A percentile compares a stretch with the other conserved stretches of the same genome.
Conservation (phyloP, 2,888 invertebrate species). For the Vandiemenella viatica region DNA sequence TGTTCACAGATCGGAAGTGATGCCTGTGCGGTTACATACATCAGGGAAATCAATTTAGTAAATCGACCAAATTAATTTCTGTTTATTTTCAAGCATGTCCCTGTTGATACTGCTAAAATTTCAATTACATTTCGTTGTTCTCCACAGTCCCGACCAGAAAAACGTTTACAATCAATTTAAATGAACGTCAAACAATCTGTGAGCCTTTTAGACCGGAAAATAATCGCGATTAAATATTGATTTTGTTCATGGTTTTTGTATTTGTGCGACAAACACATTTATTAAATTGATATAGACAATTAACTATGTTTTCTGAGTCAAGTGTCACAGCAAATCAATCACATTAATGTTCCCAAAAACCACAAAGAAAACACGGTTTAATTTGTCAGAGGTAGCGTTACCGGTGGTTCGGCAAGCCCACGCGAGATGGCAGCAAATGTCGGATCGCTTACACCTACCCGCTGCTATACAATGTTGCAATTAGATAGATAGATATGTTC, state of each 20-base stretch:
- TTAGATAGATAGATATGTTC: too few relatives aligned
- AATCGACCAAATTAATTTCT: slow-evolving; percentile 14
- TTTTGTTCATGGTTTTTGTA: slow-evolving; percentile 9
- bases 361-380: slow-evolving; percentile 2
- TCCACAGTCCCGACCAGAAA: slow-evolving; percentile 4
- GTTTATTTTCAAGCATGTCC: slow-evolving; percentile 11
- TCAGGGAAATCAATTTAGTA: slow-evolving; percentile 12
- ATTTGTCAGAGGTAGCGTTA: too few relatives aligned
- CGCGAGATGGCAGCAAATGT: neutral
- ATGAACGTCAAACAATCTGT: slow-evolving; percentile 15
- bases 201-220: slow-evolving; percentile 13
- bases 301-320: slow-evolving; percentile 9
- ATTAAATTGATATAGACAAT: slow-evolving; percentile 16
- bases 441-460: neutral
- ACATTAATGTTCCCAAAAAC: slow-evolving; percentile 4
- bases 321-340: slow-evolving; percentile 2
- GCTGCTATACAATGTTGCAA: too few relatives aligned
- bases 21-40: too few relatives aligned
- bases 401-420: neutral
- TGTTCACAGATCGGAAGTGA: too few relatives aligned
- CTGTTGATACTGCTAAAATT: slow-evolving; percentile 10
- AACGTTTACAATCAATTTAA: slow-evolving; percentile 14
- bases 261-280: slow-evolving; percentile 14
- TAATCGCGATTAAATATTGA: slow-evolving; percentile 15
- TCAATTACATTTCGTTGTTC: slow-evolving; percentile 10